phyloP scores from a whole-genome alignment of 2,888 invertebrate genomes.

The Bombylius discolor region DNA sequence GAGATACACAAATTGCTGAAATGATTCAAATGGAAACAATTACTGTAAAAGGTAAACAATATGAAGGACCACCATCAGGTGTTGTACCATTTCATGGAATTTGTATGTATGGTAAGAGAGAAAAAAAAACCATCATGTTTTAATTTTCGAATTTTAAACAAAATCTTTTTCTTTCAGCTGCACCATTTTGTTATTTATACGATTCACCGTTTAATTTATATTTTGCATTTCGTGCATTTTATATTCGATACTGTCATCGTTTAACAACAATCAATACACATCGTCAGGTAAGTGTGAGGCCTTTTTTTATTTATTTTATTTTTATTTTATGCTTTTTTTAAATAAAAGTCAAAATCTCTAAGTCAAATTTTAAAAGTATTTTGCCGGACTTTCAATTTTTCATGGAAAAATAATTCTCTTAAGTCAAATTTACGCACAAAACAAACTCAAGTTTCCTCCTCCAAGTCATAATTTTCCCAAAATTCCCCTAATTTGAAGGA shows the following conservation, averaged over 20 bases:
- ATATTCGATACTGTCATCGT: conserved; percentile 81
- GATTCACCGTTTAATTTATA: conserved; percentile 79
- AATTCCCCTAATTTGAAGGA: no score
- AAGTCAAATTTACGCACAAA: no score
- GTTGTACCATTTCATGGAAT: conserved; percentile 95
- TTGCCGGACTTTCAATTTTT: no score
- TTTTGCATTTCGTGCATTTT: conserved; percentile 81
- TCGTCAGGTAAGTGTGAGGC: conserved; percentile 47
- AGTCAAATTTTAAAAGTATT: no score
- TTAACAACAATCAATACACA: conserved; percentile 86
- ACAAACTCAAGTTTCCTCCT: no score
- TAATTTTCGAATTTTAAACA: conserved; percentile 23
- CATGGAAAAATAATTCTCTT: no score
- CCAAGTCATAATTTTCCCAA: no score
- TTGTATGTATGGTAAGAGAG: conserved; percentile 79
- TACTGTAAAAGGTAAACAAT: conserved; percentile 30
- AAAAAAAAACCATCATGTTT: not conserved
- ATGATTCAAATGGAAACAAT: conserved; percentile 46
- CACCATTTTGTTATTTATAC: conserved; percentile 87
- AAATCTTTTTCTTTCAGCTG: conserved; percentile 47
- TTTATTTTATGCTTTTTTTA: no score
- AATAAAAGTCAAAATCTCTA: no score
- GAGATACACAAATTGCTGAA: conserved; percentile 68
- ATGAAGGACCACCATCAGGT: conserved; percentile 69
- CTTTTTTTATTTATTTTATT: not conserved